These are phyloP conservation scores for Seriola dumerili DNA, from an alignment of 2,113 vertebrate genomes.

Conservation along the genomic window DNA sequence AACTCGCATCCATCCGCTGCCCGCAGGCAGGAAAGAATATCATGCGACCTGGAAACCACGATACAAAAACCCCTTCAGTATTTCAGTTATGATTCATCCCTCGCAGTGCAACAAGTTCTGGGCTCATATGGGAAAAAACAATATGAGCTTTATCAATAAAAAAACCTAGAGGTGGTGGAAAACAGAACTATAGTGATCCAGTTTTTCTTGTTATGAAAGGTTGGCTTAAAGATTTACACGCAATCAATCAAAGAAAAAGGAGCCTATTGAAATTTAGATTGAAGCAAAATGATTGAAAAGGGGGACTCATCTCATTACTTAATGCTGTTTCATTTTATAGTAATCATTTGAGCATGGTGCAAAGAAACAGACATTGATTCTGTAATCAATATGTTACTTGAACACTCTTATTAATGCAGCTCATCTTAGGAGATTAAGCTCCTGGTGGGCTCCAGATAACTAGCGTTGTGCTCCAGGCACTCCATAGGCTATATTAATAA, in stretches of 20 bases:
- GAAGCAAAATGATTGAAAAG: constrained; percentile 53
- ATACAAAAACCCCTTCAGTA: not conserved
- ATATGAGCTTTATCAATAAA: constrained; percentile 5
- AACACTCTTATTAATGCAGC: constrained; percentile 72
- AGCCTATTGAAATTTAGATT: constrained; percentile 38
- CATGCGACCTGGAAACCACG: not conserved
- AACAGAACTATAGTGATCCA: not conserved
- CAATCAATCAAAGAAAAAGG: constrained; percentile 28
- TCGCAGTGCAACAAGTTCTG: not conserved
- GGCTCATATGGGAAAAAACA: not conserved
- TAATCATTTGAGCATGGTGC: constrained; percentile 57
- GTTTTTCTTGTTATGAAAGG: constrained; percentile 12
- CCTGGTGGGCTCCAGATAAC: constrained; percentile 73
- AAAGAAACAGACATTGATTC: constrained; percentile 72
- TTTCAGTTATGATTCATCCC: not conserved
- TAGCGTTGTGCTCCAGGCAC: constrained; percentile 54
- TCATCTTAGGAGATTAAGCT: constrained; percentile 72
- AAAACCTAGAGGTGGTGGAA: constrained; percentile 15
- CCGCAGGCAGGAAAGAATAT: constrained; percentile 11
- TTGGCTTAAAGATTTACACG: constrained; percentile 17
- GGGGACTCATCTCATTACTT: constrained; percentile 30
- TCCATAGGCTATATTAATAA: constrained; percentile 72
- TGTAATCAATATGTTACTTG: constrained; percentile 75
- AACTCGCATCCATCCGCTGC: not conserved
- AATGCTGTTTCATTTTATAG: constrained; percentile 54